Evolutionary conservation across 2,888 invertebrate genomes (phyloP).

Genomic region (Eutolmus rufibarbis): DNA sequence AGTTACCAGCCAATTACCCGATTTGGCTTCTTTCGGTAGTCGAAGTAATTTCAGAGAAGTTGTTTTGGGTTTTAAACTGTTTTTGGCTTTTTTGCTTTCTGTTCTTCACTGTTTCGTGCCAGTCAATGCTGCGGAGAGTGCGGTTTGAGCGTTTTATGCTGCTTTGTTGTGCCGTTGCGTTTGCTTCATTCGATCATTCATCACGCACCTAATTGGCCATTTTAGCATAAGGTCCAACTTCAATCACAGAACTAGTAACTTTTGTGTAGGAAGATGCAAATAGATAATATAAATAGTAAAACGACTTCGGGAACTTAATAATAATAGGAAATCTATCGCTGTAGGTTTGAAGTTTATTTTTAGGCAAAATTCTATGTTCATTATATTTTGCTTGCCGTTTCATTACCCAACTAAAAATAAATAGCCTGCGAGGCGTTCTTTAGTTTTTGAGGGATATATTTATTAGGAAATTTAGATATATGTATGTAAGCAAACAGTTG

Average conservation of each 20-base stretch:
- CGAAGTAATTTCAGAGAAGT: constrained; percentile 5
- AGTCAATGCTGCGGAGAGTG: background rate
- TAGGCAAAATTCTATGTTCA: background rate
- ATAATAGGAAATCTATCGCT: background rate
- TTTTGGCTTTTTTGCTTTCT: constrained; percentile 1
- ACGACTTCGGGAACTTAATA: background rate
- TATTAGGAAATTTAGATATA: too few species aligned
- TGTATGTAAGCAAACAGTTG: too few species aligned
- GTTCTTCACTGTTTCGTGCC: background rate
- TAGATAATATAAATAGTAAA: background rate
- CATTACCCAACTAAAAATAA: background rate
- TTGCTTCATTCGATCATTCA: constrained; percentile 12
- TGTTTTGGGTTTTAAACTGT: background rate
- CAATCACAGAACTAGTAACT: background rate
- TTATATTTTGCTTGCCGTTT: background rate
- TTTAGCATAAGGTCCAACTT: background rate
- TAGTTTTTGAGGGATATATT: too few species aligned
- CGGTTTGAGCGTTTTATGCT: background rate
- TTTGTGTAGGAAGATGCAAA: background rate
- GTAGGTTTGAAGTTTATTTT: background rate
- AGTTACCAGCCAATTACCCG: background rate
- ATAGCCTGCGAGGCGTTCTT: background rate
- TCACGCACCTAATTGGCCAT: background rate
- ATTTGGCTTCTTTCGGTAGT: background rate
- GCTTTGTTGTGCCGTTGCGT: background rate